Percentiles rank a stretch among this genome's conserved stretches.
Conservation (phyloP, 2,113 vertebrate species). For the Corythoichthys haematopterus region DNA sequence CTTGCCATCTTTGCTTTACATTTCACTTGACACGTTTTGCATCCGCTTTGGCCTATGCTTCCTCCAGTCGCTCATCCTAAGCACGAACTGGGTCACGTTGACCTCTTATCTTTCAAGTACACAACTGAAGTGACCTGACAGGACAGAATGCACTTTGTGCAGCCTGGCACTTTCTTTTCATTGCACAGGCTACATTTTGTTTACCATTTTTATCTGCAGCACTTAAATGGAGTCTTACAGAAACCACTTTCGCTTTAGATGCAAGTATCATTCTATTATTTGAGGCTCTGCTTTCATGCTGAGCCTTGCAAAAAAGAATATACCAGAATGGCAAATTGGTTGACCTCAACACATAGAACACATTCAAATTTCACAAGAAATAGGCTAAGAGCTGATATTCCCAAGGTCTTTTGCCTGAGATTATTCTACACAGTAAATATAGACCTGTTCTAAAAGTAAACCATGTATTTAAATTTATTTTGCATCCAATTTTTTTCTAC, state of each 20-base stretch:
- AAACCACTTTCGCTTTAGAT: conserved; percentile 6
- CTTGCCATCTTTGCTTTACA: conserved; percentile 18
- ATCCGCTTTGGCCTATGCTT: conserved; percentile 14
- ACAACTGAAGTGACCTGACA: conserved; percentile 25
- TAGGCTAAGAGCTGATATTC: neutral
- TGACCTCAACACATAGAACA: conserved; percentile 19
- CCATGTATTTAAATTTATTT: neutral
- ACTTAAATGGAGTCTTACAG: conserved; percentile 14
- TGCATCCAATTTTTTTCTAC: conserved; percentile 18
- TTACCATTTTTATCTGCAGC: conserved; percentile 14
- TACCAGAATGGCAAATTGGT: neutral
- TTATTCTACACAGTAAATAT: conserved; percentile 8
- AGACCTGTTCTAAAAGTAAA: conserved; percentile 10
- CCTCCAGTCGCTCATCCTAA: conserved; percentile 23
- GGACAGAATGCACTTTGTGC: conserved; percentile 12
- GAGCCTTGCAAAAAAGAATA: conserved; percentile 4
- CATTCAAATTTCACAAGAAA: conserved; percentile 9
- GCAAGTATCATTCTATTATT: conserved; percentile 14
- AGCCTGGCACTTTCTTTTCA: conserved; percentile 10
- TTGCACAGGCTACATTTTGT: conserved; percentile 19
- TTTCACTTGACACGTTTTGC: conserved; percentile 23
- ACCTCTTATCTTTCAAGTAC: conserved; percentile 36
- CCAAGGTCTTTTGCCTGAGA: conserved; percentile 1
- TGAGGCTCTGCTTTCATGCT: conserved; percentile 27
- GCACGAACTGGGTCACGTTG: conserved; percentile 37